Evolutionary conservation across 2,888 invertebrate species (phyloP).

Genomic region (Gastrophysa polygoni): DNA sequence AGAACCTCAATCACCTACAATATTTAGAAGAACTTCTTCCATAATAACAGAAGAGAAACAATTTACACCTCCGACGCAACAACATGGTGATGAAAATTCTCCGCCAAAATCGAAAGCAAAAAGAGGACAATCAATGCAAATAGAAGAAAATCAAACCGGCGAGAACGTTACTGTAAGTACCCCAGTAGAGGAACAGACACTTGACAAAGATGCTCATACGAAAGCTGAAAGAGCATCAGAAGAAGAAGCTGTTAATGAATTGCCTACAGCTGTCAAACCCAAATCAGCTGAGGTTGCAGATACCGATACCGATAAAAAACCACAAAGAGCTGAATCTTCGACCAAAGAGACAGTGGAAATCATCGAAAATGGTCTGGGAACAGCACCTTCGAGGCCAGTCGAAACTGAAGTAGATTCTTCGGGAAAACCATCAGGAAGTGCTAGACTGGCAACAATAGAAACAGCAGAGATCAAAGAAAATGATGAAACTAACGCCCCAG

Average conservation of each 20-base stretch:
- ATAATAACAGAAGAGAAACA: conserved; percentile 41
- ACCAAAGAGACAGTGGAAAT: conserved; percentile 38
- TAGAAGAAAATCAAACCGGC: conserved; percentile 49
- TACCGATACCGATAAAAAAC: conserved; percentile 40
- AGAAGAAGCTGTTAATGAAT: conserved; percentile 31
- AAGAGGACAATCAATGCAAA: conserved; percentile 44
- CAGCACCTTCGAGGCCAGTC: conserved; percentile 18
- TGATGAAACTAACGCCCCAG: conserved; percentile 21
- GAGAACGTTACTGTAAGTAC: conserved; percentile 32
- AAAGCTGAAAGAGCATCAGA: conserved; percentile 25
- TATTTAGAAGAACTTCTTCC: conserved; percentile 32
- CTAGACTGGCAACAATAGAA: conserved; percentile 43
- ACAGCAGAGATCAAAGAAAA: conserved; percentile 39
- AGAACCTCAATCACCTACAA: conserved; percentile 44
- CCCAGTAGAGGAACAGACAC: conserved; percentile 23
- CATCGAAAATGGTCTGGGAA: conserved; percentile 21
- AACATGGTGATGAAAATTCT: conserved; percentile 30
- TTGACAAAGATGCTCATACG: conserved; percentile 11
- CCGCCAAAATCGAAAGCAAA: conserved; percentile 39
- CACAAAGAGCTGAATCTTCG: conserved; percentile 49
- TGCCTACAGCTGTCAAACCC: conserved; percentile 22
- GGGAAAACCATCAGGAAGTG: conserved; percentile 54
- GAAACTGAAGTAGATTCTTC: conserved; percentile 16
- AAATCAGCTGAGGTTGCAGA: conserved; percentile 37
- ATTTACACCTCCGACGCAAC: conserved; percentile 31